Evolutionary conservation across 2,888 invertebrate genomes (phyloP).

Genomic region (Zygothrica quintamaculata): DNA sequence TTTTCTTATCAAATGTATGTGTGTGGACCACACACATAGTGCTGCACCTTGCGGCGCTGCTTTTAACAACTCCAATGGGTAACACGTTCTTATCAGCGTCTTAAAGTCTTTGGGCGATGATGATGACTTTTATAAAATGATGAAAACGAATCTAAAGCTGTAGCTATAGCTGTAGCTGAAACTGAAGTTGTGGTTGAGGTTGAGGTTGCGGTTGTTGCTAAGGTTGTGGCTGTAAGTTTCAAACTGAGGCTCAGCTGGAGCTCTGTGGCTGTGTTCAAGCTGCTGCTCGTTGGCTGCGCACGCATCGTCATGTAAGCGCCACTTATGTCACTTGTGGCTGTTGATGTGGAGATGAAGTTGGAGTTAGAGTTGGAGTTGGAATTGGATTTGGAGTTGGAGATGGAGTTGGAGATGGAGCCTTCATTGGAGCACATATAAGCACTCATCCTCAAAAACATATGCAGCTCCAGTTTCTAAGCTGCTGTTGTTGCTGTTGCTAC

Average conservation of each 20-base stretch:
- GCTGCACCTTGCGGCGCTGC: slow-evolving; percentile 72
- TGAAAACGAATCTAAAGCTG: slow-evolving; percentile 53
- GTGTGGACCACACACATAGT: slow-evolving; percentile 64
- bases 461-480: slow-evolving; percentile 75
- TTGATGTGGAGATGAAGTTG: slow-evolving; percentile 72
- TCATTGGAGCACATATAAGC: slow-evolving; percentile 59
- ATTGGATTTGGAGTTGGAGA: slow-evolving; percentile 1
- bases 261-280: slow-evolving; percentile 17
- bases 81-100: slow-evolving; percentile 70
- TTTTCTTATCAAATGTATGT: slow-evolving; percentile 64
- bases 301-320: slow-evolving; percentile 81
- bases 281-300: slow-evolving; percentile 76
- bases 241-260: slow-evolving; percentile 10
- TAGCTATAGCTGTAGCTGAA: slow-evolving; percentile 8
- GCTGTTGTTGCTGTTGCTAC: slow-evolving; percentile 72
- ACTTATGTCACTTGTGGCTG: slow-evolving; percentile 78
- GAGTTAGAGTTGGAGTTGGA: slow-evolving; percentile 32
- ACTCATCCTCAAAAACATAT: slow-evolving; percentile 46
- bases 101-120: slow-evolving; percentile 28
- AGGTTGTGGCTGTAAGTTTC: slow-evolving; percentile 42
- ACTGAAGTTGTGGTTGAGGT: slow-evolving; percentile 7
- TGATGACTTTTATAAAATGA: slow-evolving; percentile 70
- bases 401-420: slow-evolving; percentile 39
- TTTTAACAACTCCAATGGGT: slow-evolving; percentile 73
- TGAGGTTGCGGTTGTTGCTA: slow-evolving; percentile 20